phyloP scores from a whole-genome alignment of 2,888 invertebrate genomes.

The Caenorhabditis drosophilae region DNA sequence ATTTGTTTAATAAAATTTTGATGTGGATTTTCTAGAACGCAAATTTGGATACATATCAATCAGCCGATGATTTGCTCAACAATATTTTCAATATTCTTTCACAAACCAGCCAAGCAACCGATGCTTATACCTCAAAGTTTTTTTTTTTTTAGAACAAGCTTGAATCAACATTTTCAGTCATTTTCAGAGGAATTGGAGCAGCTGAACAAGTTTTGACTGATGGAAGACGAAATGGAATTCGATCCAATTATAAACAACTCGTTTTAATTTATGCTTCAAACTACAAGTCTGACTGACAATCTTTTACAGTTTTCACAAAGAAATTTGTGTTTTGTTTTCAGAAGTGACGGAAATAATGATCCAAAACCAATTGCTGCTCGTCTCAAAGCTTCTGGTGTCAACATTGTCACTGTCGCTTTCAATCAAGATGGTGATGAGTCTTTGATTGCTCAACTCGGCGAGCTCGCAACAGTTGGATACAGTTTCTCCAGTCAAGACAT shows the following conservation, averaged over 20 bases:
- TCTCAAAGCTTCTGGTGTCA: conserved; percentile 23
- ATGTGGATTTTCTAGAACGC: conserved; percentile 9
- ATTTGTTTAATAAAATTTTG: too few species aligned
- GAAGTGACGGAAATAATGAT: conserved; percentile 15
- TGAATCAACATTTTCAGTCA: neutral
- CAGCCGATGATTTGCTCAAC: conserved; percentile 16
- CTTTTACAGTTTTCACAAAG: too few species aligned
- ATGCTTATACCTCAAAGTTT: neutral
- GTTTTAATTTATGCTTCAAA: conserved; percentile 30
- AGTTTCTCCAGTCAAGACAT: conserved; percentile 20
- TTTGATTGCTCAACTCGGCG: conserved; percentile 8
- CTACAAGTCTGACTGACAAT: conserved; percentile 5
- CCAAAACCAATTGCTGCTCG: conserved; percentile 26
- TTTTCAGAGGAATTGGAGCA: conserved; percentile 15
- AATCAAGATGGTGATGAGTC: conserved; percentile 26
- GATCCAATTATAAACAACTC: conserved; percentile 21
- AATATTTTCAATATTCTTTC: conserved; percentile 5
- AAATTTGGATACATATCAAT: conserved; percentile 12
- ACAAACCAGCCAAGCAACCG: neutral
- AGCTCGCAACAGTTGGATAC: conserved; percentile 18
- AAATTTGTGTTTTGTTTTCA: conserved; percentile 5
- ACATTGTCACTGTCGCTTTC: conserved; percentile 33
- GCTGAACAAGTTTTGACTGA: conserved; percentile 17
- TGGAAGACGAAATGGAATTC: neutral
- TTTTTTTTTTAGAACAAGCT: neutral